Conservation (phyloP, 2,797 vertebrate species). For the Sebastiscus albofasciatus region DNA sequence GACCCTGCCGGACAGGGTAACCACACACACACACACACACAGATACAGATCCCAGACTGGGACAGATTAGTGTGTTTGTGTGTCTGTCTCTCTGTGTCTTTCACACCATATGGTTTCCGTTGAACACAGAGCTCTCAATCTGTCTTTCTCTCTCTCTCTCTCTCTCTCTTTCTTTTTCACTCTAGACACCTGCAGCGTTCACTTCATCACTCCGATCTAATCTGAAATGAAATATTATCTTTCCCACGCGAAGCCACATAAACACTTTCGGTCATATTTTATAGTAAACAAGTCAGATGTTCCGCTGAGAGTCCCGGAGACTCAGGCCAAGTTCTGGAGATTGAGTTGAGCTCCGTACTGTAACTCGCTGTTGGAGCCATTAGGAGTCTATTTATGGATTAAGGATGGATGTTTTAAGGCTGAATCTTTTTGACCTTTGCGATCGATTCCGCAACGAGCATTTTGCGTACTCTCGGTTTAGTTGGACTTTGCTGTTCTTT, state of each 20-base stretch:
- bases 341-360: conserved; percentile 25
- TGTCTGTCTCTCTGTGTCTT: not conserved
- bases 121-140: not conserved
- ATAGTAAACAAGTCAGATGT: conserved; percentile 57
- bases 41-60: not conserved
- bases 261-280: conserved; percentile 36
- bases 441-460: conserved; percentile 8
- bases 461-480: not conserved
- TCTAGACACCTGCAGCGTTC: conserved; percentile 32
- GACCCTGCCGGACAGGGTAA: conserved; percentile 81
- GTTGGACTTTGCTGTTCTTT: not conserved
- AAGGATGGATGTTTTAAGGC: conserved; percentile 35
- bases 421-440: conserved; percentile 19
- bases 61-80: conserved; percentile 3
- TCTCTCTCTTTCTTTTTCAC: not conserved
- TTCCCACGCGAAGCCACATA: conserved; percentile 22
- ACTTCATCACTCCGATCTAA: conserved; percentile 5
- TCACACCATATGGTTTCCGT: conserved; percentile 39
- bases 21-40: not conserved
- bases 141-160: not conserved
- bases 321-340: conserved; percentile 42
- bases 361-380: conserved; percentile 43
- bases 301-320: conserved; percentile 5
- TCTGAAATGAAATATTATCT: conserved; percentile 10
- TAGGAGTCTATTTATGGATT: conserved; percentile 54